Base-by-base conservation (phyloP, 2,113 vertebrate species). In the Perca schrenkii region DNA sequence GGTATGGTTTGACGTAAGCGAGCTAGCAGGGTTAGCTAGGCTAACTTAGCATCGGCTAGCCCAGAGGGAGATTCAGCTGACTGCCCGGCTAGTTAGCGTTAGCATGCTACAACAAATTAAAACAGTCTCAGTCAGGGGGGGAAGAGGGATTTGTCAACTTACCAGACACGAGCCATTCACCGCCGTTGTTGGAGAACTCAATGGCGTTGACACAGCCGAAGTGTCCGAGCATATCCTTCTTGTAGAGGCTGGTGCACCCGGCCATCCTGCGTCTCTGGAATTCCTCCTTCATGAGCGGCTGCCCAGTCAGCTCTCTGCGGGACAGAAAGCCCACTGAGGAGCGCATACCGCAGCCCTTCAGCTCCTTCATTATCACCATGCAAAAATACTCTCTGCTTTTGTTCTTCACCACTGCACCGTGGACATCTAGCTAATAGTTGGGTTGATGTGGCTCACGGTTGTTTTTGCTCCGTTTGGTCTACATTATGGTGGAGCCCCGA, bases 191-290 rank as follows among this genome's bases (percentile, higher is more conserved):
- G 95, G 98, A 99, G 94, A 99, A 99, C 96, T 99, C 98, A 88
- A 99, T 99, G 95, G 98, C 98, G 95, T 99, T 99, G 95, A 99
- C 98, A 93, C 98, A 99, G 92, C 98, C 98, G 94, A 98, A 99
- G 94, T 99, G 98, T 63, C 98, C 98, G 84, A 98, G 96, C 94
- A 99, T 96, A 89, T 99, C 97, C 93, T 97, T 97, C 95, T 97
- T 98, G 95, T 95, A 99, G 92, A 99, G 97, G 93, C 97, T 98
- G 82, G 95, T 96, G 95, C 98, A 99, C 90, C 97, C 97, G 47
- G 95, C 96, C 93, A 98, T 93, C 92, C 98, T 95, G 87, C 96
- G 95, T 80, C 98, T 92, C 97, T 99, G 98, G 92, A 98, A 99
- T 83, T 98, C 97, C 77, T 98, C 97, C 95, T 97, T 98, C 94